phyloP scores from a whole-genome alignment of 2,888 invertebrate genomes.

The Agapetus fuscipes region DNA sequence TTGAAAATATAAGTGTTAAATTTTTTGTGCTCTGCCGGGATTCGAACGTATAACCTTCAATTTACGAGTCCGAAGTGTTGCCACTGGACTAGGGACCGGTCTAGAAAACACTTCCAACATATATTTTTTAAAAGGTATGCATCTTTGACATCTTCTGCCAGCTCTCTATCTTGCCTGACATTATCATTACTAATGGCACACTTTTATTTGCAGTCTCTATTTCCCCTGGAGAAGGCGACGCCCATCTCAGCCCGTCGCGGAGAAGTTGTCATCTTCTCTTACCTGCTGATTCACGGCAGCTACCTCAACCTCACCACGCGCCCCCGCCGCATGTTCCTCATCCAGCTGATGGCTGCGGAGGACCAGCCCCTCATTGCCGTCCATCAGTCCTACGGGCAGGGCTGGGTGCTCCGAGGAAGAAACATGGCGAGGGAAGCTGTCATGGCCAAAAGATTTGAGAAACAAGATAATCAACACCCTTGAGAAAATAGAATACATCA shows the following conservation, averaged over 20 bases:
- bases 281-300: conserved; percentile 49
- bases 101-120: too few species aligned
- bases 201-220: conserved; percentile 25
- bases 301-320: conserved; percentile 39
- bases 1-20: too few species aligned
- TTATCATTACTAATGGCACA: too few species aligned
- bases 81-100: too few species aligned
- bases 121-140: too few species aligned
- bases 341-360: conserved; percentile 44
- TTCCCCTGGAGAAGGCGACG: conserved; percentile 39
- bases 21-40: too few species aligned
- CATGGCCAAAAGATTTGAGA: conserved; percentile 28
- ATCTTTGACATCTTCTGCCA: too few species aligned
- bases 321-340: conserved; percentile 45
- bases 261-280: conserved; percentile 49
- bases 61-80: too few species aligned
- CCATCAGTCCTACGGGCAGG: conserved; percentile 42
- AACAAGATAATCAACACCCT: conserved; percentile 9
- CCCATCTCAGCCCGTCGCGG: conserved; percentile 44
- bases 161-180: too few species aligned
- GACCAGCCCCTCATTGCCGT: conserved; percentile 36
- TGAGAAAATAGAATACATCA: too few species aligned
- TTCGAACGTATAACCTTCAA: too few species aligned
- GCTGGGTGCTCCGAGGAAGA: conserved; percentile 44
- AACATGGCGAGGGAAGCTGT: conserved; percentile 32